Percentiles rank a stretch among this genome's conserved stretches.
Conservation (phyloP, 2,113 vertebrate species). For the Lathamus discolor region DNA sequence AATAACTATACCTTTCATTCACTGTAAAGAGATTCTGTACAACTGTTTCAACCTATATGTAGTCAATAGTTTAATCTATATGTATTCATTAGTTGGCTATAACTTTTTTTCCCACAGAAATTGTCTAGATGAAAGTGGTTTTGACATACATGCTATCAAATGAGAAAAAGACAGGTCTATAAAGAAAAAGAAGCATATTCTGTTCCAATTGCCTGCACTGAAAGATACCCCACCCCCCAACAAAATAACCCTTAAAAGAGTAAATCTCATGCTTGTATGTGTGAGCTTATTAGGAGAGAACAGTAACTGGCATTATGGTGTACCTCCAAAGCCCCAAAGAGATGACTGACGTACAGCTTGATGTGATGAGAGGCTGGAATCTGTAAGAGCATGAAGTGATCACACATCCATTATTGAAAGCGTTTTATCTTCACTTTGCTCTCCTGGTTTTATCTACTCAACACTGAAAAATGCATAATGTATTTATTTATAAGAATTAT, state of each 20-base stretch:
- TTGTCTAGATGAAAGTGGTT: background rate
- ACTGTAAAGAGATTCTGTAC: background rate
- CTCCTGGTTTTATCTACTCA: background rate
- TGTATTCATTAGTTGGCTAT: background rate
- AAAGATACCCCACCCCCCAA: rapidly evolving
- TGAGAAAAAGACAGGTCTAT: background rate
- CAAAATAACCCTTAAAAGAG: background rate
- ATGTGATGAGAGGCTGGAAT: background rate
- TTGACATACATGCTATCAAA: background rate
- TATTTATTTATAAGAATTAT: background rate
- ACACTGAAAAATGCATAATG: background rate
- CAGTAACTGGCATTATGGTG: background rate
- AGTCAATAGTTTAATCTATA: background rate
- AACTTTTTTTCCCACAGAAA: background rate
- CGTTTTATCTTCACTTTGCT: background rate
- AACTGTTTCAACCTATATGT: background rate
- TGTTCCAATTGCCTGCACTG: background rate
- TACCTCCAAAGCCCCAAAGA: background rate
- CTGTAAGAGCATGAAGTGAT: background rate
- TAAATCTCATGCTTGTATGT: background rate
- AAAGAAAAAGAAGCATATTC: background rate
- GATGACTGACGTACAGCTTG: background rate
- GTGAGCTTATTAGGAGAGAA: background rate
- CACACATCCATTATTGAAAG: background rate
- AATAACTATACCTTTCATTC: background rate